These are phyloP conservation scores for Idaea biselata DNA, from an alignment of 2,888 invertebrate species.

Conservation along the genomic window DNA sequence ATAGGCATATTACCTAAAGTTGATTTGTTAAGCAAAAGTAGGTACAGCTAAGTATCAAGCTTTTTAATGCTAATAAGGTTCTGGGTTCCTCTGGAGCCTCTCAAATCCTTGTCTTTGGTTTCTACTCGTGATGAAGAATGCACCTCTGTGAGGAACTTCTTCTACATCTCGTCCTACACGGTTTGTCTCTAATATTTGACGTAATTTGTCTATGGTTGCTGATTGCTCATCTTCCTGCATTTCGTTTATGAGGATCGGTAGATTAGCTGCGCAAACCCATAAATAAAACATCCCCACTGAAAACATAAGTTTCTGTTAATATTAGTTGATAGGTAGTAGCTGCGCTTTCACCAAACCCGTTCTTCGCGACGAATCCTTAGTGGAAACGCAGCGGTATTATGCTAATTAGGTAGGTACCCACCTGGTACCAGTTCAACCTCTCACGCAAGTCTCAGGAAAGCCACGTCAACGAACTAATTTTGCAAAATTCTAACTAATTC, in stretches of 20 bases:
- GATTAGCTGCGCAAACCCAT: slow-evolving; percentile 67
- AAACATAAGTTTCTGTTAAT: background rate
- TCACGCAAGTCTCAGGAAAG: no score
- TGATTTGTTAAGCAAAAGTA: no score
- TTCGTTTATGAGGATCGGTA: slow-evolving; percentile 67
- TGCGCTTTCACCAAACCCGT: no score
- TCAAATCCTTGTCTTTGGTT: slow-evolving; percentile 19
- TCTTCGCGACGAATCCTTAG: no score
- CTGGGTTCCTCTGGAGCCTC: slow-evolving; percentile 28
- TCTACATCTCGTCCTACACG: slow-evolving; percentile 15
- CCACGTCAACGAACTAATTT: no score
- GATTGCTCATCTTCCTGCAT: slow-evolving; percentile 63
- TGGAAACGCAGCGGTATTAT: no score
- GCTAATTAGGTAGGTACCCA: no score
- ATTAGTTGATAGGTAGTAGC: no score
- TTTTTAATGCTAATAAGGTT: background rate
- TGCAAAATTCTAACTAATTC: no score
- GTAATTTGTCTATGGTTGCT: slow-evolving; percentile 55
- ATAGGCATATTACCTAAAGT: no score
- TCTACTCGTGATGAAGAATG: slow-evolving; percentile 25
- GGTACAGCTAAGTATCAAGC: no score
- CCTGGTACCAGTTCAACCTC: no score
- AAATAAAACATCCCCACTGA: slow-evolving; percentile 71
- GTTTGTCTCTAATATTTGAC: slow-evolving; percentile 47
- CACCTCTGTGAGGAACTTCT: slow-evolving; percentile 24